Evolutionary conservation across 2,797 vertebrate species (phyloP), one percentile per base, ranked within the genome.

Genomic region (Acomys russatus): DNA sequence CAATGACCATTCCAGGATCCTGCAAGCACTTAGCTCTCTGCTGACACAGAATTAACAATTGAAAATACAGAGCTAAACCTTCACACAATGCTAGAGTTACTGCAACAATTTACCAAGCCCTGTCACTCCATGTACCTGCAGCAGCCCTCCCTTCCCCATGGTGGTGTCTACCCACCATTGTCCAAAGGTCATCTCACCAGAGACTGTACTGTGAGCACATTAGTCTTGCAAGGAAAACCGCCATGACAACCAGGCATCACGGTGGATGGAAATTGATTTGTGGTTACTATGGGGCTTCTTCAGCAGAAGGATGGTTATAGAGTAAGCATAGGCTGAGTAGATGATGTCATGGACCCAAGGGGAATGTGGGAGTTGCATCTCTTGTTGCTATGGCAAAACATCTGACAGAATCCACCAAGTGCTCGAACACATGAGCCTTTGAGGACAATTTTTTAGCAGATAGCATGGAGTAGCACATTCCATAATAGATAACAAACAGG

Each of bases 51-150:
- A 59, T 59, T 59, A 59, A 59, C 56, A 17, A 59, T 14, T 59
- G 15, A 59, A 59, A 59, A 59, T 18, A 59, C 56, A 18, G 14
- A 59, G 56, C 1, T 14, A 59, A 4, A 18, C 2, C 56, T 18
- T 59, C 56, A 18, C 56, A 59, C 56, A 59, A 4, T 17, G 18
- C 14, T 15, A 59, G 18, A 59, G 56, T 17, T 59, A 59, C 18
- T 4, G 14, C 56, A 59, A 17, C 18, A 28, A 28, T 66, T 92
- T 71, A 66, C 14, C 73, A 85, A 77, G 22, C 14, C 33, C 6
- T 56, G 0, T 68, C 61, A 56, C 11, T 49, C 2, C 28, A 0
- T 22, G 2, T 4, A 2, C 70, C 25, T 38, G 23, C 30, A 64
- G 44, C 7, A 74, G 7, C 44, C 22, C 11, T 83, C 35, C 61